Evolutionary conservation across 2,888 invertebrate species (phyloP), one percentile per base, ranked within the genome.

Genomic region (Lamproptera curius): DNA sequence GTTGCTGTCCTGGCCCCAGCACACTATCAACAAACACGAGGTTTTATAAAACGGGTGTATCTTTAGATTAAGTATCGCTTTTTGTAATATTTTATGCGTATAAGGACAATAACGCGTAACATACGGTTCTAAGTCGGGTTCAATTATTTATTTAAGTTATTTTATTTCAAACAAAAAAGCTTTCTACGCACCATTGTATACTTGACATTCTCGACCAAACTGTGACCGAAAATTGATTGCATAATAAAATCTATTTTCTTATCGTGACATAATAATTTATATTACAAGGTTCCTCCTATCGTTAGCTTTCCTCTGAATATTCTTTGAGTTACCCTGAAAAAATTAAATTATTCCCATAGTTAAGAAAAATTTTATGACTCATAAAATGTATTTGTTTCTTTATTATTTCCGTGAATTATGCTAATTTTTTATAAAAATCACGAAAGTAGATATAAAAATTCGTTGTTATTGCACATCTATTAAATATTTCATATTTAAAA

Each of bases 251-350:
- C 68, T 81, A 75, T 76, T 76, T 79, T 81, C 73, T 73, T 72
- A 69, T 62, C 62, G 62, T 78, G 80, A 70, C 62, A 67, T 77
- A 76, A 83, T 76, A 57, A 75, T 74, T 81, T 79, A 73, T 77
- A n/a, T 78, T 79, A 86, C 86, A 87, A 86, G 86, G 86, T 87
- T 84, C 75, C 84, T 80, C 77, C 86, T 87, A 87, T 87, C 86
- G 84, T 83, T 85, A 85, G 84, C 83, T 82, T 83, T 85, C 75
- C 73, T 80, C 77, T 75, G 73, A 85, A 81, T 85, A 82, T 84
- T 85, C 77, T 73, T 81, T 77, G 68, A 74, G 72, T 77, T 64
- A 61, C 58, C 60, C 64, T 73, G 72, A 74, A 70, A 63, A 70
- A 72, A 66, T 72, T 75, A 75, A 73, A 76, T 73, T 71, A 83